Conservation (phyloP, 2,888 invertebrate genomes). For the Dryobotodes eremita region DNA sequence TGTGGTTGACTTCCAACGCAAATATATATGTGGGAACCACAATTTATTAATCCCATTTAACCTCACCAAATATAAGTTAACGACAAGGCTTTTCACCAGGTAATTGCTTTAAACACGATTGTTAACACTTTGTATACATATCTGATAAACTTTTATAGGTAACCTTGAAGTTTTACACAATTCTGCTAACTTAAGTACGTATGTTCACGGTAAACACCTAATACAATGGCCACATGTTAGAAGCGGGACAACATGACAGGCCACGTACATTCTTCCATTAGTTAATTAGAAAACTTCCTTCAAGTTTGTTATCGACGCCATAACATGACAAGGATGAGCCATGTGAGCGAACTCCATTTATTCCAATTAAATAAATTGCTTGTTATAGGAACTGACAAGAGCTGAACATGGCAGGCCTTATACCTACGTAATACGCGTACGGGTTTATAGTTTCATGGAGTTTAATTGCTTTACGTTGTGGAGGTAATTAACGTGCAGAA, state of each 20-base stretch:
- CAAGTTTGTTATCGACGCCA: slow-evolving; percentile 35
- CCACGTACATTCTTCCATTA: slow-evolving; percentile 49
- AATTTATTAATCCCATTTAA: slow-evolving; percentile 12
- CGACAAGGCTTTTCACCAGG: slow-evolving; percentile 1
- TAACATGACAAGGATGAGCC: slow-evolving; percentile 60
- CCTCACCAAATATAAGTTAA: slow-evolving; percentile 4
- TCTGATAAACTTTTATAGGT: neutral
- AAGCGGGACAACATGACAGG: slow-evolving; percentile 19
- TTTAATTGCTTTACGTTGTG: slow-evolving; percentile 21
- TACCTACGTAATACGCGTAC: slow-evolving; percentile 22
- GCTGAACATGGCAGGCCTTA: slow-evolving; percentile 27
- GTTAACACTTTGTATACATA: slow-evolving; percentile 12
- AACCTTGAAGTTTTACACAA: slow-evolving; percentile 24
- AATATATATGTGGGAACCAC: neutral
- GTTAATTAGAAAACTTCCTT: slow-evolving; percentile 47
- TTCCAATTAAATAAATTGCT: slow-evolving; percentile 77
- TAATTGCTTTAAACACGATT: slow-evolving; percentile 8
- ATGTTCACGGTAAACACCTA: slow-evolving; percentile 11
- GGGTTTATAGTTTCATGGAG: slow-evolving; percentile 21
- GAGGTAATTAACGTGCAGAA: slow-evolving; percentile 26
- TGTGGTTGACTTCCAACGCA: slow-evolving; percentile 41
- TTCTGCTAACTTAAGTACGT: neutral
- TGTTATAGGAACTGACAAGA: slow-evolving; percentile 56
- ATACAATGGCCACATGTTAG: slow-evolving; percentile 22
- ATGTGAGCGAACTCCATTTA: slow-evolving; percentile 66